Evolutionary conservation across 2,888 invertebrate species (phyloP), one percentile per base, ranked within the genome.

Genomic region (Magallana nippona): DNA sequence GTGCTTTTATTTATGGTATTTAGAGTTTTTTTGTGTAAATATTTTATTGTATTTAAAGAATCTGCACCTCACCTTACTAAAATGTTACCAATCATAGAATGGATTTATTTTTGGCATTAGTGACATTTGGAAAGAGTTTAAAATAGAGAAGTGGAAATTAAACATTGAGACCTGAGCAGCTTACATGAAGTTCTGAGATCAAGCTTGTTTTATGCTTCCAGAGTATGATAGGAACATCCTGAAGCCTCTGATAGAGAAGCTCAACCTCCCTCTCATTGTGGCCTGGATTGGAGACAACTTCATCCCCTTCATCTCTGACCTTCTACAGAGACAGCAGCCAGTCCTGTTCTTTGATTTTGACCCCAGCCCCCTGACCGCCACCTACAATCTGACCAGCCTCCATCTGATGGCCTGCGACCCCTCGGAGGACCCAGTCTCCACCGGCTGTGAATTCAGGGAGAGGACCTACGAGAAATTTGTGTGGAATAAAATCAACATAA

Each of bases 261-360:
- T 96, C 82, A 94, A 95, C 57, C 94, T 97, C 17, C 95, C 95
- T 86, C 96, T 97, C 0, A 96, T 96, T 91, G 96, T 97, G 0
- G 94, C 96, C 8, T 97, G 96, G 96, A 94, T 97, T 17, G 97
- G 96, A 1, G 92, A 95, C 0, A 94, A 96, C 87, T 94, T 97
- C 78, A 90, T 92, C 17, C 79, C 87, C 1, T 94, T 94, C 84
- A 93, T 95, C 5, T 86, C 87, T 13, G 87, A 91, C 15, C 88
- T 92, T 57, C 89, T 91, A 3, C 82, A 87, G 92, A 84, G 86
- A 93, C 8, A 94, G 94, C 89, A 84, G 55, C 95, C 96, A 13
- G 91, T 96, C 27, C 93, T 96, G 27, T 95, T 97, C 83, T 95
- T 97, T 86, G 95, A 96, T 90, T 96, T 96, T 96, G 95, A 95